Conservation (phyloP, 2,113 vertebrate genomes). For the Saccopteryx bilineata region DNA sequence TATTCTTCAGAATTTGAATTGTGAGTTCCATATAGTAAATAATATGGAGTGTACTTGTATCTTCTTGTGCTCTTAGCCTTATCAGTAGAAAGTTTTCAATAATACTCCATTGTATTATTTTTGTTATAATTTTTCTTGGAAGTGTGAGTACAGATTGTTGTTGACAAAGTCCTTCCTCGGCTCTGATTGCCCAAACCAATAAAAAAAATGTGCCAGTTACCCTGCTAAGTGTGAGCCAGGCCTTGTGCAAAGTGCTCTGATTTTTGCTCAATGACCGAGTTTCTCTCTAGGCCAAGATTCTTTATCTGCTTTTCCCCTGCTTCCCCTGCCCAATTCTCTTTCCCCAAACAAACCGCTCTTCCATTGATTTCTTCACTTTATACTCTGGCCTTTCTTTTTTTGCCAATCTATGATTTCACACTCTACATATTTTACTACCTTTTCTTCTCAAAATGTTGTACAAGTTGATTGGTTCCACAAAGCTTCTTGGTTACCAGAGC, state of each 20-base stretch:
- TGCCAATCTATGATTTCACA: background rate
- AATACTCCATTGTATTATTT: background rate
- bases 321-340: background rate
- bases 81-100: background rate
- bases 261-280: background rate
- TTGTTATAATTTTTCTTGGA: slow-evolving; percentile 19
- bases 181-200: background rate
- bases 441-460: slow-evolving; percentile 29
- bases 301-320: background rate
- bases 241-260: background rate
- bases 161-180: slow-evolving; percentile 34
- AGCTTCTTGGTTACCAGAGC: background rate
- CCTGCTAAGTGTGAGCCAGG: background rate
- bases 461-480: background rate
- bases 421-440: background rate
- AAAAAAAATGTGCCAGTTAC: background rate
- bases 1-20: slow-evolving; percentile 31
- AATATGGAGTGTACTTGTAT: background rate
- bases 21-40: background rate
- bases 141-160: background rate
- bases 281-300: background rate
- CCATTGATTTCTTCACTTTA: background rate
- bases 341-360: background rate
- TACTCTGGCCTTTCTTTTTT: background rate
- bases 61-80: background rate